Base-by-base conservation (phyloP, 2,797 vertebrate species). In the Borostomias antarcticus region DNA sequence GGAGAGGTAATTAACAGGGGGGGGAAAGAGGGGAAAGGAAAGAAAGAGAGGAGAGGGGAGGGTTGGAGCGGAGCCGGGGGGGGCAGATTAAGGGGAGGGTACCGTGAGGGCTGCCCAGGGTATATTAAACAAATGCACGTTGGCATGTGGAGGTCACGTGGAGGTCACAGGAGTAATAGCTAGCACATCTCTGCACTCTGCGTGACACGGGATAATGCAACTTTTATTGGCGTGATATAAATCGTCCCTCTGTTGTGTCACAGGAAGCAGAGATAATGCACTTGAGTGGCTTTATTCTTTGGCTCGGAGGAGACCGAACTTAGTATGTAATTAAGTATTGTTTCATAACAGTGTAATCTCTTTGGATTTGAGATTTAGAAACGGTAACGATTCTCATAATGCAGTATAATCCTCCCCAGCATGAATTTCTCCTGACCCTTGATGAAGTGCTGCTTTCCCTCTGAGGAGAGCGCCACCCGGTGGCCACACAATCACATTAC, bases 21-120 rank as follows among this genome's bases (percentile, higher is more conserved):
- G 57, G 61, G 68, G 66, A 47, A 53, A 76, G 33, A 66, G 54
- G 57, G 67, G 69, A 51, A 52, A 69, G 60, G 63, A 74, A 25
- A 58, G 52, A 58, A 66, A 66, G 77, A 84, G 83, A 26, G 79
- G 68, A 80, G 83, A 82, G 77, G 45, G 9, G 72, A 70, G 70
- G 79, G 78, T 88, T 86, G 87, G 82, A 86, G 79, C 66, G 66
- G 75, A 72, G 77, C 84, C 76, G 23, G 53, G 66, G 81, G 84
- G 78, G 62, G 84, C 75, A 82, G 76, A 84, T 89, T 82, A 87
- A 80, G 79, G 72, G 66, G 81, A 76, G 74, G 82, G 75, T 82
- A 82, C 77, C 57, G 62, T 33, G 77, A 86, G 87, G 86, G 84
- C 74, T 82, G 82, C 74, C 77, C 64, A 8, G 68, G n/a, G 40